Evolutionary conservation across 1,140 invertebrate species (phyloP).

Genomic region (Physella acuta): DNA sequence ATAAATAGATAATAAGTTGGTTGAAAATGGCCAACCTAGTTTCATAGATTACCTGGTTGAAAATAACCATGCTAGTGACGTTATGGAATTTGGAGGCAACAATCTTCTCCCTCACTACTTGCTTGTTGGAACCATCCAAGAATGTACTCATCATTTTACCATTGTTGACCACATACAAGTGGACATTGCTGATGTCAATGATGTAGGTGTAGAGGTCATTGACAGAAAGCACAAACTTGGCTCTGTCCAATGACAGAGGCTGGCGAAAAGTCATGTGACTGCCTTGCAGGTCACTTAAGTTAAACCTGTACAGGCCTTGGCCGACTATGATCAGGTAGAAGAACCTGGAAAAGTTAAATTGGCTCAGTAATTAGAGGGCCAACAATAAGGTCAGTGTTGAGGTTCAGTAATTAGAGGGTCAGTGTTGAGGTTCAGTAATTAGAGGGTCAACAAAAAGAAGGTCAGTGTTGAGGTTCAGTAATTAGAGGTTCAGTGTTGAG

Average conservation of each 20-base stretch:
- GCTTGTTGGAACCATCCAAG: conserved; percentile 76
- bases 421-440: too few relatives aligned
- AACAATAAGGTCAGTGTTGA: too few relatives aligned
- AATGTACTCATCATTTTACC: conserved; percentile 78
- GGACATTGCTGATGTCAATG: conserved; percentile 79
- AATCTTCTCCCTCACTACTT: conserved; percentile 74
- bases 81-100: conserved; percentile 52
- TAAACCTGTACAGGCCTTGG: conserved; percentile 76
- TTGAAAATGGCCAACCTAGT: too few relatives aligned
- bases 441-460: too few relatives aligned
- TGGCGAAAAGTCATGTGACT: conserved; percentile 30
- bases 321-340: conserved; percentile 76
- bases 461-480: too few relatives aligned
- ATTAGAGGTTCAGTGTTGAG: too few relatives aligned
- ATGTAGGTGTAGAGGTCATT: conserved; percentile 72
- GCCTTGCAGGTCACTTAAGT: conserved; percentile 71
- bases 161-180: conserved; percentile 73
- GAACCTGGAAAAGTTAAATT: conserved; percentile 64
- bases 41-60: conserved; percentile 41
- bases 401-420: too few relatives aligned
- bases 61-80: conserved; percentile 38
- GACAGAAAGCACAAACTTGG: conserved; percentile 65
- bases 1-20: too few relatives aligned
- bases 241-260: too few relatives aligned
- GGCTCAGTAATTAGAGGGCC: too few relatives aligned